Percentiles rank a stretch among this genome's conserved stretches.
phyloP scores from a whole-genome alignment of 37 sponge, comb jelly and placozoan genomes.

The Hexactinellida sp. region DNA sequence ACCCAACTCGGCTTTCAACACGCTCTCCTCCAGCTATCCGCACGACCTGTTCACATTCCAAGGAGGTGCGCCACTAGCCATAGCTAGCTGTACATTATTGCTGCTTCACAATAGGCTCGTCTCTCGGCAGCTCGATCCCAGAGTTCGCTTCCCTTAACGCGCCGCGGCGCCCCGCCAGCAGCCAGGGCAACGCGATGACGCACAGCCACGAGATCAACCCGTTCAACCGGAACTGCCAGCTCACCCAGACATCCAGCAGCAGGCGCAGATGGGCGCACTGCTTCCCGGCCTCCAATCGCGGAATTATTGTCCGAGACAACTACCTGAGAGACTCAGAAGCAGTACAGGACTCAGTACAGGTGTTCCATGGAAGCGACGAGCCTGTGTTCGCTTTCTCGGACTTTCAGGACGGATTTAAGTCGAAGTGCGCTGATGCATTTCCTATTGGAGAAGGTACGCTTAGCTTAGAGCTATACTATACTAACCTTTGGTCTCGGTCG shows the following conservation, averaged over 20 bases:
- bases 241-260: constrained; percentile 18
- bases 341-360: constrained; percentile 13
- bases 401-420: not conserved
- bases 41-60: not conserved
- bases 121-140: constrained; percentile 14
- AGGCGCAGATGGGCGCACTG: constrained; percentile 31
- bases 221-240: constrained; percentile 20
- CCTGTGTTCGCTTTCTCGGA: not conserved
- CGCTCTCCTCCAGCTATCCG: not conserved
- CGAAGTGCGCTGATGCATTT: not conserved
- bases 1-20: not conserved
- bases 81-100: no score
- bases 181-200: not conserved
- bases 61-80: not conserved
- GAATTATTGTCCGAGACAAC: constrained; percentile 22
- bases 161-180: not conserved
- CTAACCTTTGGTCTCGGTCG: no score
- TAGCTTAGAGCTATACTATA: no score
- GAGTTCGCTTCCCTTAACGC: constrained; percentile 12
- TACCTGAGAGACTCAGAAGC: constrained; percentile 11
- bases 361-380: not conserved
- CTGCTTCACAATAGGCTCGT: not conserved
- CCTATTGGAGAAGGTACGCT: not conserved
- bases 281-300: constrained; percentile 18
- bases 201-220: constrained; percentile 24